phyloP scores from a whole-genome alignment of 2,888 invertebrate species.

The Flexamia atlantica region DNA sequence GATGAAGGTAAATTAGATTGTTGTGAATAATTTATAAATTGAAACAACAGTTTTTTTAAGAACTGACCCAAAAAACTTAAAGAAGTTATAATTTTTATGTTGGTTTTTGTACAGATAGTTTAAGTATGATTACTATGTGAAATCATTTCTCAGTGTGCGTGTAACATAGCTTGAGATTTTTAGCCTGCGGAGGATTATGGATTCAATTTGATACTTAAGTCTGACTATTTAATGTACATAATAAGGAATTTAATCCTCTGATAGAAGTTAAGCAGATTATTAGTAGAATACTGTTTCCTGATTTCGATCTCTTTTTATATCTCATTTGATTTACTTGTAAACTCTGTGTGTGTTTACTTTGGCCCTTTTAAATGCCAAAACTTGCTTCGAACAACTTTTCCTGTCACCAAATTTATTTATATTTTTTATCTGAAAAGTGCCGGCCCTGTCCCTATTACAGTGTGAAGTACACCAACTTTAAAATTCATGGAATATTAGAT shows the following conservation, averaged over 20 bases:
- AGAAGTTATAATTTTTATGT: neutral
- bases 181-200: slow-evolving; percentile 52
- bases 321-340: slow-evolving; percentile 10
- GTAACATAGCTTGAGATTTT: slow-evolving; percentile 54
- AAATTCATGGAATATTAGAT: too few species aligned
- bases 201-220: slow-evolving; percentile 58
- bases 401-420: too few species aligned
- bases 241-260: slow-evolving; percentile 48
- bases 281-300: slow-evolving; percentile 39
- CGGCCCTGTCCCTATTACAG: too few species aligned
- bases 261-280: slow-evolving; percentile 34
- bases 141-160: slow-evolving; percentile 51
- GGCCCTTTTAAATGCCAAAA: too few species aligned
- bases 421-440: too few species aligned
- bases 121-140: slow-evolving; percentile 30
- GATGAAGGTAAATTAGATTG: neutral
- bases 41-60: neutral
- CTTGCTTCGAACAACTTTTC: too few species aligned
- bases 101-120: slow-evolving; percentile 40
- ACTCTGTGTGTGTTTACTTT: too few species aligned
- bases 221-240: slow-evolving; percentile 55
- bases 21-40: neutral
- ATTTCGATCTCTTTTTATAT: slow-evolving; percentile 52
- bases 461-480: too few species aligned
- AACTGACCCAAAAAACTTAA: neutral